A percentile compares a stretch with the other conserved stretches of the same genome.
phyloP scores from a whole-genome alignment of 2,797 vertebrate species.

The Fistularia tabacaria region DNA sequence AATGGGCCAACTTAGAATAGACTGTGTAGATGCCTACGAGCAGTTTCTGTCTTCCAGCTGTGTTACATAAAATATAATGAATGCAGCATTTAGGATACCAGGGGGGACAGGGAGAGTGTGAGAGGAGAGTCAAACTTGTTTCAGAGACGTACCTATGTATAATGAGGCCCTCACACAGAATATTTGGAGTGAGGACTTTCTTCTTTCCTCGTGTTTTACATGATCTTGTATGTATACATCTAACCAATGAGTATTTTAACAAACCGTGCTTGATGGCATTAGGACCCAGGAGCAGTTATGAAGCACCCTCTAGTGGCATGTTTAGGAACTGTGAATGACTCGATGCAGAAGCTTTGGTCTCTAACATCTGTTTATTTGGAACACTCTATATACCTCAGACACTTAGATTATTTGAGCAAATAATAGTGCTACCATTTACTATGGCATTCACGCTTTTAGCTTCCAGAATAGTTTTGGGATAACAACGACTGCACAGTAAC shows the following conservation, averaged over 20 bases:
- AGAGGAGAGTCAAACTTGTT: constrained; percentile 14
- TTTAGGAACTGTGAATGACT: constrained; percentile 4
- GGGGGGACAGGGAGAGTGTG: background rate
- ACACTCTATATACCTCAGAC: no score
- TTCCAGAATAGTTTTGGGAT: background rate
- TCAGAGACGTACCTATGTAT: constrained; percentile 17
- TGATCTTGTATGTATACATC: constrained; percentile 5
- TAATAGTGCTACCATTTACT: no score
- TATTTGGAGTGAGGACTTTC: background rate
- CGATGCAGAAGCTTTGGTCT: no score
- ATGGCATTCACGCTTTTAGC: no score
- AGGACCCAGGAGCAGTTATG: constrained; percentile 17
- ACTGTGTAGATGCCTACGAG: constrained; percentile 38
- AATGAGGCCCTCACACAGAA: constrained; percentile 15
- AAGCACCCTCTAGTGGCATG: constrained; percentile 57
- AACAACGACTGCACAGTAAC: background rate
- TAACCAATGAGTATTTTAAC: constrained; percentile 12
- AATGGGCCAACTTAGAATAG: constrained; percentile 59
- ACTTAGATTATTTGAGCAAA: no score
- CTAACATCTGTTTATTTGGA: no score
- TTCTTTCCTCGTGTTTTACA: background rate
- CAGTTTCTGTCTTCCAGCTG: constrained; percentile 45
- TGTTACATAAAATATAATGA: constrained; percentile 61
- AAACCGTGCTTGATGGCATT: background rate
- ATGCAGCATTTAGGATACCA: constrained; percentile 39